phyloP scores from a whole-genome alignment of 2,113 vertebrate species.

The Antechinus flavipes region DNA sequence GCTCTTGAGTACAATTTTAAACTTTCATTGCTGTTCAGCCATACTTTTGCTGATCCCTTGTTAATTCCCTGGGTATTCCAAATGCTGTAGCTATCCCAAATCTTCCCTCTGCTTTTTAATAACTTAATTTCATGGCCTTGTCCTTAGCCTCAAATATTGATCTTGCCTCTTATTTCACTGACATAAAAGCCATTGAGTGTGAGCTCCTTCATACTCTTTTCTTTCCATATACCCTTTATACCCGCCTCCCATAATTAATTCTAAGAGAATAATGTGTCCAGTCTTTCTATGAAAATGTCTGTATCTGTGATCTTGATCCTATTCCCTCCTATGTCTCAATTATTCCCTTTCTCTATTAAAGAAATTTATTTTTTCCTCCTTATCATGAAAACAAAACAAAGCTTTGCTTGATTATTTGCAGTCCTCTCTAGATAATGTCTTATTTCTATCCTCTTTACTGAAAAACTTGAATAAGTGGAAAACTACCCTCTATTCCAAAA shows the following conservation, averaged over 20 bases:
- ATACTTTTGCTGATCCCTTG: neutral
- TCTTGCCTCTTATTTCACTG: neutral
- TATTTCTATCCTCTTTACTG: neutral
- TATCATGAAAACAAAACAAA: neutral
- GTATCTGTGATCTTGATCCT: neutral
- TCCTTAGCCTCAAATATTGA: neutral
- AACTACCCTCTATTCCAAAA: neutral
- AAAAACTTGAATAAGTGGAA: neutral
- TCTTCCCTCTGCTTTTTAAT: neutral
- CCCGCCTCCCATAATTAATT: neutral
- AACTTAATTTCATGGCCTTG: neutral
- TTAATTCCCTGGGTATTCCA: neutral
- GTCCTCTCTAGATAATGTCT: neutral
- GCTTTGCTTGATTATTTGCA: neutral
- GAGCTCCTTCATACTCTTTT: neutral
- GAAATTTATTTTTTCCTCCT: neutral
- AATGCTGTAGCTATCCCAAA: neutral
- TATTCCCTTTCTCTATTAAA: neutral
- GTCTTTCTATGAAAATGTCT: neutral
- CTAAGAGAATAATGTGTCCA: neutral
- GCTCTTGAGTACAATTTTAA: neutral
- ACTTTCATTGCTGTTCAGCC: neutral
- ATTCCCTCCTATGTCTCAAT: neutral
- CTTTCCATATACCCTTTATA: neutral
- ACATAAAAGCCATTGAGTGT: neutral